phyloP scores from a whole-genome alignment of 2,888 invertebrate genomes.

The Endomychus coccineus region DNA sequence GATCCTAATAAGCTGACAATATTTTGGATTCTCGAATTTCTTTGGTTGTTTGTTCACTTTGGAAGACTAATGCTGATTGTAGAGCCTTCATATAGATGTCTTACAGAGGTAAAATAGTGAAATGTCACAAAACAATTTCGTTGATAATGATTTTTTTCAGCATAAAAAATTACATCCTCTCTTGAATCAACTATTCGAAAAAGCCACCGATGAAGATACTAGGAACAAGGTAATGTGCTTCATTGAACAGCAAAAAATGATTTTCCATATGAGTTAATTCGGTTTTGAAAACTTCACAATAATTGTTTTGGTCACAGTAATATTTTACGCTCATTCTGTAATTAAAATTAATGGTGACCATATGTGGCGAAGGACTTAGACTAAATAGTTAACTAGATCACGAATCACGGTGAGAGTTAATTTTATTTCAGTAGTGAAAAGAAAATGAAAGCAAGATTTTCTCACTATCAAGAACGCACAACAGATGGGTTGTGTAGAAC shows the following conservation, averaged over 20 bases:
- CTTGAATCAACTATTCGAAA: constrained; percentile 7
- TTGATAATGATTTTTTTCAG: constrained; percentile 4
- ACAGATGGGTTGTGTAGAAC: too few relatives aligned
- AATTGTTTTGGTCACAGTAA: too few relatives aligned
- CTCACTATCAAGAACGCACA: too few relatives aligned
- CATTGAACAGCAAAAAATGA: not conserved
- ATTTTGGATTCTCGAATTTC: constrained; percentile 8
- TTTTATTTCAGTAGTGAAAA: too few relatives aligned
- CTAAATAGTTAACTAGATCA: too few relatives aligned
- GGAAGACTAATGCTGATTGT: constrained; percentile 9
- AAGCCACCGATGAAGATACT: constrained; percentile 4
- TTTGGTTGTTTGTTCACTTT: constrained; percentile 10
- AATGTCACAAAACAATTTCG: not conserved
- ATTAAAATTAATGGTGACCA: too few relatives aligned
- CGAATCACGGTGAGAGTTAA: too few relatives aligned
- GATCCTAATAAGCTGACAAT: constrained; percentile 3
- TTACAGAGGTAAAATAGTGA: constrained; percentile 8
- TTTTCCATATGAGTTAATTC: not conserved
- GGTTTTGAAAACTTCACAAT: too few relatives aligned
- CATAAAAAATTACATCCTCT: constrained; percentile 9
- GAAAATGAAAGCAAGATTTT: too few relatives aligned
- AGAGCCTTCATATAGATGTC: constrained; percentile 9
- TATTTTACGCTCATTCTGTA: too few relatives aligned
- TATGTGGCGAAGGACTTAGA: too few relatives aligned
- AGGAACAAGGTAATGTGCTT: constrained; percentile 2